Percentiles rank a stretch among this genome's conserved stretches.
These are phyloP conservation scores for Vultur gryphus DNA, from an alignment of 2,797 vertebrate species.

Conservation along the genomic window DNA sequence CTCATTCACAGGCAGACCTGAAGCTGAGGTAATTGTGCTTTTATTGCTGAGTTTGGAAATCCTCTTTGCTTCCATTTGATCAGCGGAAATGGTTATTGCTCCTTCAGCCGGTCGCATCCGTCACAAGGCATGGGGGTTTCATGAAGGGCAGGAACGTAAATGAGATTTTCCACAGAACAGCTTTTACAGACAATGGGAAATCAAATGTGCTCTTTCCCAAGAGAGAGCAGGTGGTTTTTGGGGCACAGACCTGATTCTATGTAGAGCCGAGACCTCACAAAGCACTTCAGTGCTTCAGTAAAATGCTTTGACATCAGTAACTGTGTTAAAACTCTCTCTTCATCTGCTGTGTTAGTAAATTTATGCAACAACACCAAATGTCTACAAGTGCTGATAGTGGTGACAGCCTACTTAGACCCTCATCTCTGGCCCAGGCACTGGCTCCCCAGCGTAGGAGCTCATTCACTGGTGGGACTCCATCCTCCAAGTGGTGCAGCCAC, in stretches of 20 bases:
- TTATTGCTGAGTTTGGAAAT: background rate
- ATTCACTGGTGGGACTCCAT: background rate
- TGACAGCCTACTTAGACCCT: background rate
- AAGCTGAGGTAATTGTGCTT: background rate
- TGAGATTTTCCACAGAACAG: background rate
- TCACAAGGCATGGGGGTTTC: background rate
- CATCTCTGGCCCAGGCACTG: background rate
- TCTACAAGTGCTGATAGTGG: background rate
- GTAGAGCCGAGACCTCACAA: accelerated
- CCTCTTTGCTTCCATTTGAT: background rate
- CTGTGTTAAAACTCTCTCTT: background rate
- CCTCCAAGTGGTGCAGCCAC: background rate
- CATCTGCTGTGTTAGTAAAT: background rate
- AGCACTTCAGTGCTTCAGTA: background rate
- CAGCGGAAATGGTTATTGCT: background rate
- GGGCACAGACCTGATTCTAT: background rate
- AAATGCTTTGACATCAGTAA: background rate
- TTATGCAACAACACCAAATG: background rate
- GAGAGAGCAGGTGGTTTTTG: background rate
- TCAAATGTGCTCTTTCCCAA: background rate
- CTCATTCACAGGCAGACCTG: background rate
- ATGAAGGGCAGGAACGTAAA: background rate
- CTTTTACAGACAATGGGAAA: background rate
- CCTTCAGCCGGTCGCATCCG: background rate
- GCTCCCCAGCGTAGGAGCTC: accelerated